These are phyloP conservation scores for Eupeodes luniger DNA, from an alignment of 2,888 invertebrate species.

Conservation along the genomic window DNA sequence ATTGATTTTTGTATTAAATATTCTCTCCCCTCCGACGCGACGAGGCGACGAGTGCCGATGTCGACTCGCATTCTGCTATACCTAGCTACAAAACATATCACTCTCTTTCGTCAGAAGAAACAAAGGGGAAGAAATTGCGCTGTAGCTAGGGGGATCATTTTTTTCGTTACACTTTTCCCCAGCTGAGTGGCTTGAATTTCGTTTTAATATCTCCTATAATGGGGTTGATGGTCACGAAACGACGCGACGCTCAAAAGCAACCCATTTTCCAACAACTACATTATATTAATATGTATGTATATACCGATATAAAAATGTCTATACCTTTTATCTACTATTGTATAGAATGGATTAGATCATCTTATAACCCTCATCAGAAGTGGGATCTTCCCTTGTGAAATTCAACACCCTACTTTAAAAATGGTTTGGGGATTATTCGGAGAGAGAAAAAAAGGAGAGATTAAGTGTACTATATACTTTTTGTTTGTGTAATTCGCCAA, in stretches of 20 bases:
- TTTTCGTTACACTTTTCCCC: slow-evolving; percentile 43
- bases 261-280: background rate
- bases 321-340: background rate
- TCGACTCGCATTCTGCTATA: background rate
- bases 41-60: background rate
- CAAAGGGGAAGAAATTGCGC: slow-evolving; percentile 52
- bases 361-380: slow-evolving; percentile 32
- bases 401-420: slow-evolving; percentile 16
- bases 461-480: background rate
- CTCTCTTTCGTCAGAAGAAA: background rate
- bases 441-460: background rate
- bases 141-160: slow-evolving; percentile 72
- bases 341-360: slow-evolving; percentile 67
- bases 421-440: slow-evolving; percentile 24
- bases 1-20: slow-evolving; percentile 50
- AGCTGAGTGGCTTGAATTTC: slow-evolving; percentile 33
- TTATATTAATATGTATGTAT: background rate
- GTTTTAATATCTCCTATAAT: slow-evolving; percentile 8
- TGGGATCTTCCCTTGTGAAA: slow-evolving; percentile 45
- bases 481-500: background rate
- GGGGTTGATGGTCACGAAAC: slow-evolving; percentile 1
- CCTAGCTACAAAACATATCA: background rate
- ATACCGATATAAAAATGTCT: background rate
- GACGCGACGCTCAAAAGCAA: background rate
- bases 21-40: slow-evolving; percentile 13